A percentile compares a stretch with the other conserved stretches of the same genome.
phyloP scores from a whole-genome alignment of 2,113 vertebrate species.

The Mugil cephalus region DNA sequence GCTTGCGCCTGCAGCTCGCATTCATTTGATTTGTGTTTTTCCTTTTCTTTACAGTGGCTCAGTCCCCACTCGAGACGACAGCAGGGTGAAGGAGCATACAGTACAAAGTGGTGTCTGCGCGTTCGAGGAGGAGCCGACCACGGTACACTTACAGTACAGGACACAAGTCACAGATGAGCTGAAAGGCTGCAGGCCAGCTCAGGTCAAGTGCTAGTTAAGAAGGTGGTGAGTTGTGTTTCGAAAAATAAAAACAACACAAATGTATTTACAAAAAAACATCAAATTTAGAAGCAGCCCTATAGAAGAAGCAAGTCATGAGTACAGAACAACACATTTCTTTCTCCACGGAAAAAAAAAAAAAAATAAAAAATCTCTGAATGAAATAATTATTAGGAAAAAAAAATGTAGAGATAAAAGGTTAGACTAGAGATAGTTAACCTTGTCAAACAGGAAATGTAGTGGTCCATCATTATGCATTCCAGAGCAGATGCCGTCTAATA shows the following conservation, averaged over 20 bases:
- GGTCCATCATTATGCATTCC: constrained; percentile 42
- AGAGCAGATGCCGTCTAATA: constrained; percentile 46
- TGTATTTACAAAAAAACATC: constrained; percentile 48
- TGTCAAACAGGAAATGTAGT: constrained; percentile 59
- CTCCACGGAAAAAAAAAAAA: constrained; percentile 45
- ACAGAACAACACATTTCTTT: constrained; percentile 74
- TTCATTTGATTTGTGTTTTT: constrained; percentile 17
- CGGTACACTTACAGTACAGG: constrained; percentile 80
- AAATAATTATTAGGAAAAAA: constrained; percentile 34
- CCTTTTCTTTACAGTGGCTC: constrained; percentile 45
- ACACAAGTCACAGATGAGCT: constrained; percentile 72
- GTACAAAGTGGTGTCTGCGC: constrained; percentile 54
- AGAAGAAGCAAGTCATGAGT: constrained; percentile 82
- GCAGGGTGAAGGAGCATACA: constrained; percentile 56
- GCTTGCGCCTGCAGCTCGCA: constrained; percentile 90
- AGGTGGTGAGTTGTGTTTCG: constrained; percentile 70
- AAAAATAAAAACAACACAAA: constrained; percentile 68
- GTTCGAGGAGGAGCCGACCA: constrained; percentile 62
- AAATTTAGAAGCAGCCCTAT: constrained; percentile 73
- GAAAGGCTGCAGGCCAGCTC: constrained; percentile 77
- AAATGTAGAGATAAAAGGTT: constrained; percentile 51
- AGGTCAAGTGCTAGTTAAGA: constrained; percentile 76
- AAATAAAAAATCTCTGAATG: constrained; percentile 31
- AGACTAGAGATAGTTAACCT: constrained; percentile 60
- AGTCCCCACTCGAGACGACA: constrained; percentile 51